Base-by-base conservation (phyloP, 2,888 invertebrate genomes). In the Drosophila nr. medialis region DNA sequence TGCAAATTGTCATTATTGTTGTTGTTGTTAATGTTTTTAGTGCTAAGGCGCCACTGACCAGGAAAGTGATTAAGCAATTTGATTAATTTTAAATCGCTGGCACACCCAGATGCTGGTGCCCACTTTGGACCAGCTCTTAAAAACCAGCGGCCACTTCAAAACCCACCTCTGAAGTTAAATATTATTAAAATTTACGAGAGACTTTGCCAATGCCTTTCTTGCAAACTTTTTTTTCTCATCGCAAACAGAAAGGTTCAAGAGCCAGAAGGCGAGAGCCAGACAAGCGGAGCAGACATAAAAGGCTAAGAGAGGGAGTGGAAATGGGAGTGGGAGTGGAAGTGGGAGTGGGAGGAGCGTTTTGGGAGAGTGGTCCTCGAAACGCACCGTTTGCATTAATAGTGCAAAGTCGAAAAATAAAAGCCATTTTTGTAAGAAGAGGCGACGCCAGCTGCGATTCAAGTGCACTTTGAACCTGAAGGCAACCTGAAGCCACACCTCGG, bases 41-140 rank as follows among this genome's bases (percentile, higher is more conserved):
- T 38, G 64, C 15, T n/a, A 30, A 21, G 42, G 1, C 65, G 67
- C 75, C 67, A 65, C 56, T 68, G 70, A 59, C 59, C 56, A 53
- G 38, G 48, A 75, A 83, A 86, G 81, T 71, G 86, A 83, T 83
- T 86, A 86, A 78, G 80, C 81, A 83, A 81, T 86, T 86, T 83
- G 74, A 83, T 77, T 86, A 82, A 85, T 72, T 85, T 80, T 63
- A 60, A 64, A 42, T 38, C 32, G 27, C 49, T 62, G 42, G 55
- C 50, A 64, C 21, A 24, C 50, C 55, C 42, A 32, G 45, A 13
- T 29, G 51, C 18, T 45, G 40, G 13, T 38, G 54, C 45, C 66
- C 49, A 55, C 64, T 40, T 27, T 30, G 27, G 51, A 21, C 7
- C 30, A 42, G 48, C 42, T 42, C 63, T 60, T 59, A 29, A 64